phyloP scores from a whole-genome alignment of 2,113 vertebrate species.

The Tachuris rubrigastra region DNA sequence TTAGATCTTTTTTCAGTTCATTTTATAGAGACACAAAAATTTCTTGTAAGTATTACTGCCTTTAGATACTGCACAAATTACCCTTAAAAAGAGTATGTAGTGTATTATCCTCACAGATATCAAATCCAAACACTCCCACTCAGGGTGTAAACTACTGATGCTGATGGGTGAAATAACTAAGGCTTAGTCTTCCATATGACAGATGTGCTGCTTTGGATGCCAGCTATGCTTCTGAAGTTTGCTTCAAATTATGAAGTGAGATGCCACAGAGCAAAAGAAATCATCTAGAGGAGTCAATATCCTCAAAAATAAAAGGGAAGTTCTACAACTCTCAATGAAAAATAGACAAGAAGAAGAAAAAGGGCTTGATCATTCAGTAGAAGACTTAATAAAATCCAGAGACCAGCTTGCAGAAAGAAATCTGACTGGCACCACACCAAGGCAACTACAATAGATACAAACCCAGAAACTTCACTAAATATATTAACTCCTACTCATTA shows the following conservation, averaged over 20 bases:
- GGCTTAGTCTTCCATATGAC: background rate
- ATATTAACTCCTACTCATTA: background rate
- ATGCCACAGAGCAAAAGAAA: background rate
- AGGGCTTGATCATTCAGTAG: background rate
- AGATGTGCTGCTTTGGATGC: background rate
- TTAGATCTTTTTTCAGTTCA: background rate
- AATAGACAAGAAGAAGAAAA: background rate
- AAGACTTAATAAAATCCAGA: constrained; percentile 8
- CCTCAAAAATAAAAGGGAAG: background rate
- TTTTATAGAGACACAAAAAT: background rate
- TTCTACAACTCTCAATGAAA: background rate
- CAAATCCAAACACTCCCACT: background rate
- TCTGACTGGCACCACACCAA: background rate
- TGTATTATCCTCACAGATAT: background rate
- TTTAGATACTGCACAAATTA: background rate
- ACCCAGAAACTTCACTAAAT: background rate
- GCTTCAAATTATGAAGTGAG: background rate
- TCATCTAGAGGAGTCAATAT: background rate
- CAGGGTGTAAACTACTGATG: background rate
- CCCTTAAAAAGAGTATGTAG: background rate
- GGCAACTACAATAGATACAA: background rate
- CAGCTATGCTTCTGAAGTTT: background rate
- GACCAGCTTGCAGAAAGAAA: background rate
- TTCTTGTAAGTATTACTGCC: background rate
- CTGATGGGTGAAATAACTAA: background rate